Percentiles rank a stretch among this genome's conserved stretches.
phyloP scores from a whole-genome alignment of 2,888 invertebrate genomes.

The Alentia gelatinosa region DNA sequence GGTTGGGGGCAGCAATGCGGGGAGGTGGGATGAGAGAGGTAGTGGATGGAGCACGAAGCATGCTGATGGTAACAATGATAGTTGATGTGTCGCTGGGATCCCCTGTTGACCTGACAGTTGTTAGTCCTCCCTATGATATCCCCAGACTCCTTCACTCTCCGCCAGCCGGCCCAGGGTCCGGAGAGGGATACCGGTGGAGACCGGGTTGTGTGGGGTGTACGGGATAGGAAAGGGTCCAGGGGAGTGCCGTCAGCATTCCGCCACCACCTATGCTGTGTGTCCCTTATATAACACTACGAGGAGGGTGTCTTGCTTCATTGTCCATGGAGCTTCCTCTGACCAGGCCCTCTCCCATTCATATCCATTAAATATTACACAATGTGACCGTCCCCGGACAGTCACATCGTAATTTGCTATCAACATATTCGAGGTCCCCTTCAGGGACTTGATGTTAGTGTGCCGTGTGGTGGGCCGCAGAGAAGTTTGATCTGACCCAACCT shows the following conservation, averaged over 20 bases:
- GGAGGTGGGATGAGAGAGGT: neutral
- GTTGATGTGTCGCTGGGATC: neutral
- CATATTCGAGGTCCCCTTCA: neutral
- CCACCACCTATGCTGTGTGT: neutral
- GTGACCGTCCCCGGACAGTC: neutral
- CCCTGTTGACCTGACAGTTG: neutral
- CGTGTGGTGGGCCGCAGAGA: too few species aligned
- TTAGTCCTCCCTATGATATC: neutral
- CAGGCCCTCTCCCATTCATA: neutral
- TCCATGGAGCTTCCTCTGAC: neutral
- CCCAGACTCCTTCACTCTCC: neutral
- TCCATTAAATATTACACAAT: conserved; percentile 16
- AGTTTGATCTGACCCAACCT: too few species aligned
- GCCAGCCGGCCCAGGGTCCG: neutral
- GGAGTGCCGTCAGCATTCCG: neutral
- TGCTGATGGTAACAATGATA: conserved; percentile 34
- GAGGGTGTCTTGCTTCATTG: neutral
- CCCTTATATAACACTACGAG: neutral
- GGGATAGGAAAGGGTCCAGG: neutral
- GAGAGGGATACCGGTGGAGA: too few species aligned
- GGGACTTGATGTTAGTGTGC: too few species aligned
- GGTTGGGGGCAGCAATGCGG: neutral
- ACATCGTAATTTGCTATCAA: neutral
- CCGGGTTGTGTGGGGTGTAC: too few species aligned
- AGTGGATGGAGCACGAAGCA: neutral